These are phyloP conservation scores for Procapra przewalskii DNA, from an alignment of 2,113 vertebrate species.

Conservation along the genomic window DNA sequence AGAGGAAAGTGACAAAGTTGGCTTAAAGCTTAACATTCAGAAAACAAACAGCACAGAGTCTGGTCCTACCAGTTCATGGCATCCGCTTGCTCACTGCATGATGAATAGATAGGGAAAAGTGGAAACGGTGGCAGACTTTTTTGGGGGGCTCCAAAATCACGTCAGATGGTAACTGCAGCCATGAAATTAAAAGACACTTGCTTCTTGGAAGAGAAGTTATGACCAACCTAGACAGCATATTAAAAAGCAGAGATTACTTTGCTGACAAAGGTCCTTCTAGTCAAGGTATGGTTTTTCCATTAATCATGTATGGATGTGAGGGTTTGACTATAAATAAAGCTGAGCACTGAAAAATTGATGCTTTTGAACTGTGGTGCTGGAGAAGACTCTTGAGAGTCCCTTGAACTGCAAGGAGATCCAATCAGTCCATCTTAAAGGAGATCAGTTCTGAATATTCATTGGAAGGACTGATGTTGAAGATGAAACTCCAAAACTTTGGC, in stretches of 20 bases:
- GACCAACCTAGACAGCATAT: not conserved
- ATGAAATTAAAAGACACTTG: not conserved
- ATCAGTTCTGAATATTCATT: not conserved
- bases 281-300: not conserved
- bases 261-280: fast-evolving
- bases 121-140: not conserved
- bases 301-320: not conserved
- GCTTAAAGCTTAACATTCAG: not conserved
- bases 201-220: not conserved
- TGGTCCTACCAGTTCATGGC: not conserved
- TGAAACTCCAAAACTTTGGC: not conserved
- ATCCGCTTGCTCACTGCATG: not conserved
- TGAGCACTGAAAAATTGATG: not conserved
- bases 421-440: not conserved
- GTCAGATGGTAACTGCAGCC: not conserved
- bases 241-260: not conserved
- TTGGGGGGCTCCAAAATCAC: not conserved
- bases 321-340: not conserved
- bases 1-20: not conserved
- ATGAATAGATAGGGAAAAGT: not conserved
- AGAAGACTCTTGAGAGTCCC: not conserved
- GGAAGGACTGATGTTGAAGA: not conserved
- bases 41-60: not conserved
- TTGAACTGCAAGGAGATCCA: not conserved
- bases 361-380: not conserved